Evolutionary conservation across 2,888 invertebrate genomes (phyloP).

Genomic region (Acleris cristana): DNA sequence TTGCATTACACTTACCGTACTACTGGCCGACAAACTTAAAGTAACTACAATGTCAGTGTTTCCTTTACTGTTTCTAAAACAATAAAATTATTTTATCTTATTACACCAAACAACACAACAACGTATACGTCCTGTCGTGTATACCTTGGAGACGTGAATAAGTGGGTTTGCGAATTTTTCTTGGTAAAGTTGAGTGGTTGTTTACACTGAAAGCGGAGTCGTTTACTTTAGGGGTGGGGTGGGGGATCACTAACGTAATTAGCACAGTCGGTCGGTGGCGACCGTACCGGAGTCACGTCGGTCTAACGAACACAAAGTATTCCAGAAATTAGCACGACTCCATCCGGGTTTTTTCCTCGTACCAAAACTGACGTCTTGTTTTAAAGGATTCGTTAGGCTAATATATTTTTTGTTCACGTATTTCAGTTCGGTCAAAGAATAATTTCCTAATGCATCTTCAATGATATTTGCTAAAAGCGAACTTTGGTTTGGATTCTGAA

Average conservation of each 20-base stretch:
- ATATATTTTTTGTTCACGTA: constrained; percentile 3
- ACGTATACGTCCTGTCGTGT: constrained; percentile 56
- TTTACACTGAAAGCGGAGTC: constrained; percentile 78
- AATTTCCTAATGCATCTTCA: not conserved
- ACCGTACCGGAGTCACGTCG: constrained; percentile 57
- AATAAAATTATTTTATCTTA: constrained; percentile 27
- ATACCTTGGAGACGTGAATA: constrained; percentile 74
- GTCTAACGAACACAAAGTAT: constrained; percentile 39
- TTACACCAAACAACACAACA: constrained; percentile 28
- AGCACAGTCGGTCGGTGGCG: constrained; percentile 62
- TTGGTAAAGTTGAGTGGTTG: constrained; percentile 75
- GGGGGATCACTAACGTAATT: constrained; percentile 75
- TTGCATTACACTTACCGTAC: not conserved
- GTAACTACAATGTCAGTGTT: not conserved
- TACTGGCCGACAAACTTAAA: not conserved
- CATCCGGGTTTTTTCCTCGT: constrained; percentile 27
- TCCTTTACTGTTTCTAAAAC: not conserved
- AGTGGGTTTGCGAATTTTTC: constrained; percentile 79
- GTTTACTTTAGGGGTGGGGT: constrained; percentile 69
- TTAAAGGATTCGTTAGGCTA: constrained; percentile 19
- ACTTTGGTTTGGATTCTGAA: not conserved
- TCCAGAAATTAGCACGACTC: constrained; percentile 34
- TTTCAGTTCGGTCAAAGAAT: not conserved
- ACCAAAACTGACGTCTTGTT: constrained; percentile 27
- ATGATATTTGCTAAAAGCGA: not conserved